These are phyloP conservation scores for Cataglyphis hispanica DNA, from an alignment of 1,140 invertebrate species.

Conservation along the genomic window DNA sequence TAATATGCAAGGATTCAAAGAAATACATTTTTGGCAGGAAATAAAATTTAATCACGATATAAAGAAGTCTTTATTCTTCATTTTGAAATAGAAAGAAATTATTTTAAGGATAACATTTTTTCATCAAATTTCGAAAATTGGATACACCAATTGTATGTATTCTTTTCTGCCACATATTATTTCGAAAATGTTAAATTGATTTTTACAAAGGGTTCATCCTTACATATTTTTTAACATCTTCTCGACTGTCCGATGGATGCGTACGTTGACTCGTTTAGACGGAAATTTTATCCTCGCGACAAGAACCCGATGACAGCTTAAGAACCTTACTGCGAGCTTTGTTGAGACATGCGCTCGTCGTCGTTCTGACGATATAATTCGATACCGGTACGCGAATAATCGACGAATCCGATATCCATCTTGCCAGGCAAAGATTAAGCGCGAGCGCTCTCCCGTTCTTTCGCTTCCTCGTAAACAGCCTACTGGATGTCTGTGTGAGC, in stretches of 20 bases:
- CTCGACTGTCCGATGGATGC: neutral
- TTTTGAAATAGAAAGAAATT: neutral
- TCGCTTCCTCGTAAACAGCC: neutral
- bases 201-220: neutral
- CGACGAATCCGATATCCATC: slow-evolving; percentile 77
- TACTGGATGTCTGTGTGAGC: neutral
- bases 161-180: neutral
- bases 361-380: slow-evolving; percentile 82
- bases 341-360: slow-evolving; percentile 75
- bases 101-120: neutral
- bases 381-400: slow-evolving; percentile 80
- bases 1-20: neutral
- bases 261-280: slow-evolving; percentile 71
- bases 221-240: neutral
- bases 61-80: neutral
- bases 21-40: neutral
- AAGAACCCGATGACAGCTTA: slow-evolving; percentile 86
- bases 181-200: neutral
- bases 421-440: slow-evolving; percentile 57
- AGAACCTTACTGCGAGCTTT: slow-evolving; percentile 82
- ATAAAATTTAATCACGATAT: neutral
- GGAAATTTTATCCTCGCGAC: slow-evolving; percentile 82
- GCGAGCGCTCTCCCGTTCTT: slow-evolving; percentile 8
- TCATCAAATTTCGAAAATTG: neutral
- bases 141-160: neutral